These are phyloP conservation scores for Liasis olivaceus DNA, from an alignment of 2,797 vertebrate species.

Conservation along the genomic window DNA sequence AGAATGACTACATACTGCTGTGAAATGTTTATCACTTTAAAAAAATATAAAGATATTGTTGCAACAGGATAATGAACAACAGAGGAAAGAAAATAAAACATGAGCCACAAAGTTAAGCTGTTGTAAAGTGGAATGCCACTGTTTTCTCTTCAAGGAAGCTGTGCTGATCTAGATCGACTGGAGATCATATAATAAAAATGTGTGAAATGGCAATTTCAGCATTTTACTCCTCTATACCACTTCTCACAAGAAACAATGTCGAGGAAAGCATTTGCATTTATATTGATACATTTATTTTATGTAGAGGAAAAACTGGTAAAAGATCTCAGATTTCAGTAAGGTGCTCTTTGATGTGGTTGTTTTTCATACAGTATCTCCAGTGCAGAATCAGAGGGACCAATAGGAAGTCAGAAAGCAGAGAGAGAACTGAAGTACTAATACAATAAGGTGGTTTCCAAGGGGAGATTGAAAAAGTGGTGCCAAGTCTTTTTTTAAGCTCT, in stretches of 20 bases:
- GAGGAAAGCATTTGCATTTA: constrained; percentile 11
- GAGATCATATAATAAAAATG: constrained; percentile 19
- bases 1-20: neutral
- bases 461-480: neutral
- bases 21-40: constrained; percentile 5
- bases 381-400: neutral
- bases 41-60: neutral
- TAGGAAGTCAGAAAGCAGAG: neutral
- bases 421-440: neutral
- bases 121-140: constrained; percentile 26
- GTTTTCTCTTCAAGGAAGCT: constrained; percentile 30
- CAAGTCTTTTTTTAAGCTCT: neutral
- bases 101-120: constrained; percentile 23
- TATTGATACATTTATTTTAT: neutral
- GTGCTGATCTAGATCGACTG: constrained; percentile 2
- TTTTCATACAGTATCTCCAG: neutral
- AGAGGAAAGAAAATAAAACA: constrained; percentile 35
- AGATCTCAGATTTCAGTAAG: neutral
- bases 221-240: constrained; percentile 9
- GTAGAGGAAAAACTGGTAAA: neutral
- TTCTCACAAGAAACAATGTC: constrained; percentile 7
- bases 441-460: neutral
- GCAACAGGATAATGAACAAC: neutral
- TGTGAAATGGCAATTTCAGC: constrained; percentile 34
- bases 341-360: neutral